A percentile compares a stretch with the other conserved stretches of the same genome.
These are phyloP conservation scores for Pseudopodoces humilis DNA, from an alignment of 2,113 vertebrate genomes.

Conservation along the genomic window DNA sequence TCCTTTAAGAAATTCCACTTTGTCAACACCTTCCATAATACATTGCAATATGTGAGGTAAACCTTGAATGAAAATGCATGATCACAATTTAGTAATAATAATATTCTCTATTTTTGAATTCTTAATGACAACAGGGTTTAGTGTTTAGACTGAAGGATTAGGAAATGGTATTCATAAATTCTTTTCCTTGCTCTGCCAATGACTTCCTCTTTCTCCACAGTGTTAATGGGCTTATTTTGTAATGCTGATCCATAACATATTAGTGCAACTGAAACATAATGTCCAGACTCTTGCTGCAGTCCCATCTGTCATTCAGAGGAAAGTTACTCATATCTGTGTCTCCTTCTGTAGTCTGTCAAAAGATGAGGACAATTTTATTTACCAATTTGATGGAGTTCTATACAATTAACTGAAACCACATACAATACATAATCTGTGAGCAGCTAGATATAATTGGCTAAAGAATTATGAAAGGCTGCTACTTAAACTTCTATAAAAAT, in stretches of 20 bases:
- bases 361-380: background rate
- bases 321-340: background rate
- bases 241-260: background rate
- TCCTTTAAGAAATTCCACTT: background rate
- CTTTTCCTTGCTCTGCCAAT: background rate
- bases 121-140: background rate
- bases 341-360: background rate
- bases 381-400: background rate
- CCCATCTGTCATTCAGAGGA: background rate
- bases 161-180: background rate
- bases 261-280: background rate
- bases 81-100: background rate
- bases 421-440: background rate
- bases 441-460: background rate
- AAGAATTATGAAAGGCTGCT: background rate
- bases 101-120: background rate
- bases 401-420: background rate
- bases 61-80: background rate
- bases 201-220: background rate
- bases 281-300: background rate
- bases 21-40: background rate
- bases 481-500: background rate
- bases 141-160: background rate
- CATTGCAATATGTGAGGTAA: background rate
- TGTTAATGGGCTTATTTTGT: background rate